Evolutionary conservation across 2,113 vertebrate species (phyloP).

Genomic region (Pontoporia blainvillei): DNA sequence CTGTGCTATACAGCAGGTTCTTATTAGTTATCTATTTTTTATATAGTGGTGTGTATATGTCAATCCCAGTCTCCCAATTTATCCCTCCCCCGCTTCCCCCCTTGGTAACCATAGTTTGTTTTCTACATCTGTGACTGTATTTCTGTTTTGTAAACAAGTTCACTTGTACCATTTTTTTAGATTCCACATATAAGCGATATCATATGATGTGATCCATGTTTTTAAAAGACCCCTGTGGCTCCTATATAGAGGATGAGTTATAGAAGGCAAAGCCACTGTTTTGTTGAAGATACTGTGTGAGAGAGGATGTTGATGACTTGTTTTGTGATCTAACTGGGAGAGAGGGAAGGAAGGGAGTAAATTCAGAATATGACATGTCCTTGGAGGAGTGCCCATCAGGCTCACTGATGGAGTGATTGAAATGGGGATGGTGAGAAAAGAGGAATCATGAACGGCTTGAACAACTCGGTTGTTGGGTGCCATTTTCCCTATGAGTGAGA

Average conservation of each 20-base stretch:
- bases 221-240: background rate
- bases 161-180: background rate
- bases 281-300: background rate
- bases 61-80: background rate
- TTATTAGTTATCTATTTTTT: background rate
- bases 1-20: background rate
- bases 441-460: background rate
- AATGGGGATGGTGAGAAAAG: no score
- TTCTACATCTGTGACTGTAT: background rate
- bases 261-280: background rate
- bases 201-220: background rate
- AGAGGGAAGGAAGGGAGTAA: background rate
- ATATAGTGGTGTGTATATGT: background rate
- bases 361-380: background rate
- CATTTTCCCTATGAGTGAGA: background rate
- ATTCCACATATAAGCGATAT: no score
- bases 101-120: background rate
- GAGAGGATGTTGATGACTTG: background rate
- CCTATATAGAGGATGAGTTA: accelerated
- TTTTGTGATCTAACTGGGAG: background rate
- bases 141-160: background rate
- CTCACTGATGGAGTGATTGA: background rate
- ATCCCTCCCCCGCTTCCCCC: accelerated
- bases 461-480: background rate
- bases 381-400: background rate